Evolutionary conservation across 2,113 vertebrate genomes (phyloP), one percentile per base, ranked within the genome.

Genomic region (Lynx canadensis): DNA sequence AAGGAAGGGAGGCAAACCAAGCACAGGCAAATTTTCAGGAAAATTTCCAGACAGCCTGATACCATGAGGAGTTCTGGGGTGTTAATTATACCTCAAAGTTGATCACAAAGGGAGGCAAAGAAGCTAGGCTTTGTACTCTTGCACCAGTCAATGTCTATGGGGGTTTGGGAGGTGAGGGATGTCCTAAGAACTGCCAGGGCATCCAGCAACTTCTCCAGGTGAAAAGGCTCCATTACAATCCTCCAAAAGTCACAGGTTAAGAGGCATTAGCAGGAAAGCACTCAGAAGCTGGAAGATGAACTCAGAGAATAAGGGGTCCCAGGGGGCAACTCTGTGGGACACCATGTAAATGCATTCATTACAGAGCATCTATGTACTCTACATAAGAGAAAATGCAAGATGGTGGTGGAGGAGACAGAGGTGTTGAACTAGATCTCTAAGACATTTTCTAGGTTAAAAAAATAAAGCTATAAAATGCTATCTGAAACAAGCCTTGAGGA

Each of bases 101-200:
- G 68, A 45, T 38, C n/a, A 79, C 50, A 90, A 7, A 13, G 50
- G 10, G 5, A 66, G 9, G 9, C 74, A 87, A 91, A 78, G 29
- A 55, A 73, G 15, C 33, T 9, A n/a, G 55, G 10, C 7, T 80
- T 83, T n/a, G 45, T 16, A 48, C 33, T 27, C n/a, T 45, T 76
- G 11, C 12, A 55, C 16, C 12, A 57, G 16, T 89, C 23, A 55
- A 8, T 63, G 27, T 25, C 5, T 1, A 5, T 25, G 1, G 1
- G 29, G 3, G 1, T 0, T 5, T 2, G 18, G 60, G 7, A 23
- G 25, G 8, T 1, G 19, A 11, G 23, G 29, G 4, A 52, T 57
- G 14, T 31, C 33, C 81, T 52, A 50, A 91, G 66, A 86, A 38
- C 12, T 60, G 21, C 36, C 38, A 79, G 74, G 14, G 12, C 3